Evolutionary conservation across 2,797 vertebrate species (phyloP).

Genomic region (Synaphobranchus kaupii): DNA sequence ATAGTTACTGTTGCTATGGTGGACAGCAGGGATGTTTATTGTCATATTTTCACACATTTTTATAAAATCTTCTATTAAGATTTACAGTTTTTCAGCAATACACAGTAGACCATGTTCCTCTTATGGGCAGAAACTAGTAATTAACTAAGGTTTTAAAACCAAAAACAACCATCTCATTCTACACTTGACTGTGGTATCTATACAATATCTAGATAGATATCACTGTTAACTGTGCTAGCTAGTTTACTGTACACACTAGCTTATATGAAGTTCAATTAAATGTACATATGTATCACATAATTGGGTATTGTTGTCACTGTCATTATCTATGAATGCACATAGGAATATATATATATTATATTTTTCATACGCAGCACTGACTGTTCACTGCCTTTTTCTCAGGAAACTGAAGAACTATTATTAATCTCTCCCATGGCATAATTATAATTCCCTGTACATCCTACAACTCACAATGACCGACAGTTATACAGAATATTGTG

Average conservation of each 20-base stretch:
- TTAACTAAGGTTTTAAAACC: not conserved
- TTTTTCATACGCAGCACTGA: not conserved
- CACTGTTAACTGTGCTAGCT: not conserved
- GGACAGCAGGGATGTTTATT: constrained; percentile 7
- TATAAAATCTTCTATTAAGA: not conserved
- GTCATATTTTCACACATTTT: not conserved
- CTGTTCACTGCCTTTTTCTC: not conserved
- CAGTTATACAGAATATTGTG: not conserved
- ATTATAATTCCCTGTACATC: not conserved
- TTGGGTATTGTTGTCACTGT: not conserved
- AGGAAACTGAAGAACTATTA: not conserved
- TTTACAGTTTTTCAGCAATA: not conserved
- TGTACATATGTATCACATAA: not conserved
- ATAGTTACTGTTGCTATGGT: constrained; percentile 5
- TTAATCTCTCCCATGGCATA: not conserved
- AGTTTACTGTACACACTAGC: not conserved
- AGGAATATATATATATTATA: not conserved
- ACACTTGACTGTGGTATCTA: not conserved
- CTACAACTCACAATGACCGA: not conserved
- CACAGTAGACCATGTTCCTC: not conserved
- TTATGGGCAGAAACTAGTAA: not conserved
- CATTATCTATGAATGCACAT: not conserved
- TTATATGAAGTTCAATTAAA: not conserved
- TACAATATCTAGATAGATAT: not conserved
- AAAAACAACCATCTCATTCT: not conserved